phyloP scores from a whole-genome alignment of 2,888 invertebrate species.

The Platycnemis pennipes region DNA sequence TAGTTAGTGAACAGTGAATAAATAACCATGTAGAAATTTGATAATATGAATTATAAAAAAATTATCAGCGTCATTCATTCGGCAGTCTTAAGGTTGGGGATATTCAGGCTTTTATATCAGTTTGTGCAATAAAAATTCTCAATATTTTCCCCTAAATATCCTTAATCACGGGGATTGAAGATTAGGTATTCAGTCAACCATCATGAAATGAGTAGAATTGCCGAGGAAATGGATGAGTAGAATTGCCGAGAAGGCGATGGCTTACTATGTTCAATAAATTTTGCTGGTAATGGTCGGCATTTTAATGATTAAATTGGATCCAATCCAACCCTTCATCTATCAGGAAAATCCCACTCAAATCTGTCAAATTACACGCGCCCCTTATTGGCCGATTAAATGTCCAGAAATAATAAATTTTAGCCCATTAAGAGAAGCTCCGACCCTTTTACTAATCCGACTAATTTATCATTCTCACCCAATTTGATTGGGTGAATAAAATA shows the following conservation, averaged over 20 bases:
- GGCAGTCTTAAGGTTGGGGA: too few species aligned
- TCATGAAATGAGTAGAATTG: too few species aligned
- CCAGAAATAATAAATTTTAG: background rate
- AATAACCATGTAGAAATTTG: too few species aligned
- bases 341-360: background rate
- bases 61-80: too few species aligned
- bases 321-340: background rate
- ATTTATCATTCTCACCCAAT: background rate
- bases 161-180: too few species aligned
- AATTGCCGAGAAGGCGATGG: background rate
- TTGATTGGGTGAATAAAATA: too few species aligned
- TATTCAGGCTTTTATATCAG: too few species aligned
- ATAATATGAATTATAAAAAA: too few species aligned
- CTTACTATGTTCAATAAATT: background rate
- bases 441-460: background rate
- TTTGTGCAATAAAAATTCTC: too few species aligned
- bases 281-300: background rate
- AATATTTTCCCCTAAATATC: too few species aligned
- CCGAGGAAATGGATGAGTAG: too few species aligned
- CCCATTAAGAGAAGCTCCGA: background rate
- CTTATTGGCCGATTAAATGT: background rate
- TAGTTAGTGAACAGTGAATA: too few species aligned
- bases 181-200: background rate
- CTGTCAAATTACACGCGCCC: background rate
- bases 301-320: background rate